Conservation (phyloP, 2,888 invertebrate species). For the Ornithoptera alexandrae region DNA sequence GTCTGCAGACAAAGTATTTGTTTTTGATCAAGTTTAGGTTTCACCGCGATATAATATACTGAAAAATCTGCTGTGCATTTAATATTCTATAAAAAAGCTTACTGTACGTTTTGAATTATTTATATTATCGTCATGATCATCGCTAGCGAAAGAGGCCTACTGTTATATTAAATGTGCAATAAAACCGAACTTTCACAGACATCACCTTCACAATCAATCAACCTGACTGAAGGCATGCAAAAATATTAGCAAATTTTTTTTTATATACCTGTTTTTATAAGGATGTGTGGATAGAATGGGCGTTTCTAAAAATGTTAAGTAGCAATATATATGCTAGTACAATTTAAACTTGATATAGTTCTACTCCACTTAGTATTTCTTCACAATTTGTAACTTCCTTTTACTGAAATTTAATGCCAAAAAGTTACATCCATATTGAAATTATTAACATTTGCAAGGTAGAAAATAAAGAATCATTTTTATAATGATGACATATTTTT, state of each 20-base stretch:
- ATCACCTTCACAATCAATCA: background rate
- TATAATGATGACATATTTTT: too few relatives aligned
- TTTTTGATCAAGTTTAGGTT: too few relatives aligned
- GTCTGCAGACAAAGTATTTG: constrained; percentile 14
- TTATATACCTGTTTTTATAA: background rate
- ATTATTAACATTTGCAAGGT: background rate
- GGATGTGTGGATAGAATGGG: background rate
- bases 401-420: background rate
- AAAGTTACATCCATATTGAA: background rate
- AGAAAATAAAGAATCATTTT: too few relatives aligned
- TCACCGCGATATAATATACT: too few relatives aligned
- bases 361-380: background rate
- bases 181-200: too few relatives aligned
- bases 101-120: too few relatives aligned
- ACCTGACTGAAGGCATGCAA: background rate
- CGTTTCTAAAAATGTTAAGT: background rate
- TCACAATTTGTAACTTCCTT: background rate
- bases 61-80: too few relatives aligned
- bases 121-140: too few relatives aligned
- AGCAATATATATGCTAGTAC: background rate
- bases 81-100: too few relatives aligned
- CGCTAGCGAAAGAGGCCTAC: too few relatives aligned
- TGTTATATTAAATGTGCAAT: too few relatives aligned
- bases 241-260: background rate
- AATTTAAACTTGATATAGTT: background rate